Conservation (phyloP, 2,888 invertebrate species). For the Onchidella celtica region DNA sequence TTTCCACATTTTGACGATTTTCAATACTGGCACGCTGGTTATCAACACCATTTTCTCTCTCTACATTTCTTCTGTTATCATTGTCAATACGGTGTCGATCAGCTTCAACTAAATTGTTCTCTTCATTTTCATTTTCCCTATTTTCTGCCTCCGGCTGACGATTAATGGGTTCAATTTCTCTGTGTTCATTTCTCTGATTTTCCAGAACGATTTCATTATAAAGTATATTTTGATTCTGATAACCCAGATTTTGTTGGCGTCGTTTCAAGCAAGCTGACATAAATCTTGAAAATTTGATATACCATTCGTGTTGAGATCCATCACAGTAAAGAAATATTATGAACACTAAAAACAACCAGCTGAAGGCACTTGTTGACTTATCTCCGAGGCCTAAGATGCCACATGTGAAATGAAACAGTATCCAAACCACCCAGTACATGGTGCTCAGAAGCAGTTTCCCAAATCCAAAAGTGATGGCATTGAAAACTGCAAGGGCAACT, state of each 20-base stretch:
- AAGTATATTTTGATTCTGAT: constrained; percentile 6
- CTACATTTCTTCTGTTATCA: constrained; percentile 53
- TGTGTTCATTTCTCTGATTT: constrained; percentile 35
- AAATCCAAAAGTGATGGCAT: constrained; percentile 36
- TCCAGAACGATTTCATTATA: constrained; percentile 24
- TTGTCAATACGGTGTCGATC: constrained; percentile 53
- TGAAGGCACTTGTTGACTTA: constrained; percentile 53
- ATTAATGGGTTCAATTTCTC: constrained; percentile 44
- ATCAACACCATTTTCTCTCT: constrained; percentile 49
- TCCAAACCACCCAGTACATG: constrained; percentile 46
- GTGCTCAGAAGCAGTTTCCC: constrained; percentile 39
- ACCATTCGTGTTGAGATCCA: constrained; percentile 38
- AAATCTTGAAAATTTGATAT: neutral
- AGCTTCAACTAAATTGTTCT: constrained; percentile 58
- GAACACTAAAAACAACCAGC: constrained; percentile 53
- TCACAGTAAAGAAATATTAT: constrained; percentile 52
- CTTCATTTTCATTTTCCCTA: constrained; percentile 60
- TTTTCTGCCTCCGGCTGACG: constrained; percentile 55
- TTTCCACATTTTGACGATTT: constrained; percentile 48
- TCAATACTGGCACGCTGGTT: constrained; percentile 39
- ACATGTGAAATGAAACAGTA: constrained; percentile 47
- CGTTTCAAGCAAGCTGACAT: neutral
- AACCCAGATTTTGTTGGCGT: neutral
- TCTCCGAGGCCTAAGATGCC: constrained; percentile 56
- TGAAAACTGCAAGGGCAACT: constrained; percentile 10